Conservation (phyloP, 2,113 vertebrate species). For the Grantiella picta region DNA sequence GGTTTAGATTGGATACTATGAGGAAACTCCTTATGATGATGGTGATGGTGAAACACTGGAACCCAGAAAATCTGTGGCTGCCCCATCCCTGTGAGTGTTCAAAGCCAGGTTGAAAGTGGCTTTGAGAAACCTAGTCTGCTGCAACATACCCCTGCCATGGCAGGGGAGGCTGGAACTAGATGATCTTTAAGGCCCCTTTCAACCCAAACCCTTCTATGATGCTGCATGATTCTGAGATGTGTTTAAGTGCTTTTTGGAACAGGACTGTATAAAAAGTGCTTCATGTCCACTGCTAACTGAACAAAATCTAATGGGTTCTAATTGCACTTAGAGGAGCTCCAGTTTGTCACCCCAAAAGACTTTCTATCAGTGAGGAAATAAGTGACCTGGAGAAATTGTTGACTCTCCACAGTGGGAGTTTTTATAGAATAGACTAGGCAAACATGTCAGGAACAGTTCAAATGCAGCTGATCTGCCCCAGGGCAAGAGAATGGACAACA, state of each 20-base stretch:
- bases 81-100: neutral
- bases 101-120: neutral
- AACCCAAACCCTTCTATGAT: neutral
- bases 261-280: neutral
- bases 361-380: neutral
- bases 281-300: neutral
- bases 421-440: neutral
- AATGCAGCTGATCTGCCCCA: neutral
- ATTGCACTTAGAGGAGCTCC: neutral
- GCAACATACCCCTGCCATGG: neutral
- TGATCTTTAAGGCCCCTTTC: neutral
- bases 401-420: neutral
- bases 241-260: neutral
- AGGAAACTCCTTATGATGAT: neutral
- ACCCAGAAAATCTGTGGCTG: neutral
- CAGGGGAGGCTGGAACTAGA: neutral
- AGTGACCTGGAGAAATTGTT: neutral
- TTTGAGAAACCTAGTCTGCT: neutral
- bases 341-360: neutral
- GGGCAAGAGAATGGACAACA: neutral
- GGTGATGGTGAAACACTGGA: neutral
- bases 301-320: neutral
- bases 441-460: neutral
- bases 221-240: neutral
- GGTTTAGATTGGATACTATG: neutral